Conservation (phyloP, 1,140 invertebrate genomes). For the Forficula auricularia region DNA sequence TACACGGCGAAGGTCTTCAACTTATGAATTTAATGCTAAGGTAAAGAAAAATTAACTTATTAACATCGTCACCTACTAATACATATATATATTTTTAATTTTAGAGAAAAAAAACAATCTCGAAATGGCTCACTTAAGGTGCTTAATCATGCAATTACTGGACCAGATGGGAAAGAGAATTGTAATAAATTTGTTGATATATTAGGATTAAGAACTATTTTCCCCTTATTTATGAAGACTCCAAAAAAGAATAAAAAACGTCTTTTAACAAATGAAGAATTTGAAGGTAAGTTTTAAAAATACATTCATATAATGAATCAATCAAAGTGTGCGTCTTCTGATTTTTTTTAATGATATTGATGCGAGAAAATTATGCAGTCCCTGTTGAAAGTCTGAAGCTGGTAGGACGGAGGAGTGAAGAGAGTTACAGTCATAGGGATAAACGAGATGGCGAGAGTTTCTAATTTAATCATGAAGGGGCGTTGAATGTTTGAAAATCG, state of each 20-base stretch:
- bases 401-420: too few relatives aligned
- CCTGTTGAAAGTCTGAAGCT: too few relatives aligned
- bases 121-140: slow-evolving; percentile 93
- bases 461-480: too few relatives aligned
- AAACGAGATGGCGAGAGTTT: too few relatives aligned
- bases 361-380: too few relatives aligned
- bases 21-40: slow-evolving; percentile 93
- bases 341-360: too few relatives aligned
- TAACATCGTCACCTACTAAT: not conserved
- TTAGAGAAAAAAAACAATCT: slow-evolving; percentile 89
- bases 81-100: slow-evolving; percentile 13
- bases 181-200: slow-evolving; percentile 99
- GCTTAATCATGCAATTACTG: slow-evolving; percentile 86
- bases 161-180: slow-evolving; percentile 80
- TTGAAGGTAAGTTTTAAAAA: slow-evolving; percentile 53
- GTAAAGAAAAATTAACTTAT: slow-evolving; percentile 24
- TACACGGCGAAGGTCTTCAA: slow-evolving; percentile 87
- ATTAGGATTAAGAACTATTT: slow-evolving; percentile 84
- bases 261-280: slow-evolving; percentile 71
- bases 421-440: too few relatives aligned
- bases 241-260: slow-evolving; percentile 73
- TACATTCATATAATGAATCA: too few relatives aligned
- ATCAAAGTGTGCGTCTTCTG: too few relatives aligned
- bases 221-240: slow-evolving; percentile 98
- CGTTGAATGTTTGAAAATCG: too few relatives aligned